Evolutionary conservation across 1,140 invertebrate species (phyloP).

Genomic region (Cherax destructor): DNA sequence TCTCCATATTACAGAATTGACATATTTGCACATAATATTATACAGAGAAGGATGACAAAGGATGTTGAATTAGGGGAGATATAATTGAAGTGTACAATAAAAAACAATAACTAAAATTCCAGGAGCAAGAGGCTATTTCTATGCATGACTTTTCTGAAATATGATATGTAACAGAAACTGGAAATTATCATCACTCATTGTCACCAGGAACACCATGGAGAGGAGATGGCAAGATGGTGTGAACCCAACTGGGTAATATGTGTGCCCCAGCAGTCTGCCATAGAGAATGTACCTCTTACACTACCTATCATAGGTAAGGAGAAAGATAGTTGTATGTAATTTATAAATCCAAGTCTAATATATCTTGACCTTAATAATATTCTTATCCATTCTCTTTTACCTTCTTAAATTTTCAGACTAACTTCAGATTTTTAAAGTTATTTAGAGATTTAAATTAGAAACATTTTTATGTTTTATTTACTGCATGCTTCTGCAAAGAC

Average conservation of each 20-base stretch:
- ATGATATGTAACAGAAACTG: not conserved
- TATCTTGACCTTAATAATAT: too few species aligned
- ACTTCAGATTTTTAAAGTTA: too few species aligned
- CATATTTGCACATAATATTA: not conserved
- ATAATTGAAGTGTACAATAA: too few species aligned
- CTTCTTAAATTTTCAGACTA: too few species aligned
- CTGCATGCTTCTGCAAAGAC: too few species aligned
- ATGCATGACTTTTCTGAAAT: not conserved
- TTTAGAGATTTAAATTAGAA: too few species aligned
- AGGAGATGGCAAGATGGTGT: slow-evolving; percentile 48
- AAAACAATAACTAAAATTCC: not conserved
- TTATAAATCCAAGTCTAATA: not conserved
- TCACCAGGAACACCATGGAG: slow-evolving; percentile 49
- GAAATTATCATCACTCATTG: not conserved
- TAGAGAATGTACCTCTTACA: slow-evolving; percentile 34
- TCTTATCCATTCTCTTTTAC: too few species aligned
- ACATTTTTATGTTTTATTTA: too few species aligned
- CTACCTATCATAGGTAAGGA: slow-evolving; percentile 47
- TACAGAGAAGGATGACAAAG: too few species aligned
- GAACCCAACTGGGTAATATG: slow-evolving; percentile 55
- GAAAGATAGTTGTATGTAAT: not conserved
- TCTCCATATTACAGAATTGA: too few species aligned
- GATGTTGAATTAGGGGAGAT: too few species aligned
- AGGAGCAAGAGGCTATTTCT: not conserved
- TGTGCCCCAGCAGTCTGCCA: slow-evolving; percentile 37